Percentiles rank a stretch among this genome's conserved stretches.
Conservation (phyloP, 2,113 vertebrate genomes). For the Antennarius striatus region DNA sequence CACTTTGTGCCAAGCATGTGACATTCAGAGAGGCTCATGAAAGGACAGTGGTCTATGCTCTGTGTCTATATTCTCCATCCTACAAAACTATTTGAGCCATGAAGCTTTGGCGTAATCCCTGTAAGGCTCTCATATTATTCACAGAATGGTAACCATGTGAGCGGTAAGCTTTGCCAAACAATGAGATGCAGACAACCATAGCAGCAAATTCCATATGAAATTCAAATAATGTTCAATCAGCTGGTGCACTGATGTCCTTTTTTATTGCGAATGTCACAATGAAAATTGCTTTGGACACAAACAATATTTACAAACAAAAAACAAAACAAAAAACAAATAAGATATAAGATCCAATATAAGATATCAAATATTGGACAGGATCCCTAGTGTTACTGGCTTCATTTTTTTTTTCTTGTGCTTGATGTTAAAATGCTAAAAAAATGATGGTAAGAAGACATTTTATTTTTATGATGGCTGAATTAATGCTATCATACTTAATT, state of each 20-base stretch:
- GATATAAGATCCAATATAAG: too few relatives aligned
- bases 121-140: conserved; percentile 65
- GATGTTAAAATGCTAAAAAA: too few relatives aligned
- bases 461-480: too few relatives aligned
- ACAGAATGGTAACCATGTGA: conserved; percentile 64
- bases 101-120: conserved; percentile 69
- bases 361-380: too few relatives aligned
- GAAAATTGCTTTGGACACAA: conserved; percentile 11
- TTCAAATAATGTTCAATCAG: conserved; percentile 42
- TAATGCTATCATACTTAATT: too few relatives aligned
- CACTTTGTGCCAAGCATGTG: conserved; percentile 63
- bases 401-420: background rate
- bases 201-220: conserved; percentile 55
- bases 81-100: conserved; percentile 66
- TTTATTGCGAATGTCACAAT: conserved; percentile 21
- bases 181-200: conserved; percentile 51
- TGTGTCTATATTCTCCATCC: conserved; percentile 53
- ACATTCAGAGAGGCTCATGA: conserved; percentile 63
- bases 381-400: background rate
- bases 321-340: conserved; percentile 18
- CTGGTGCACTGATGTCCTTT: conserved; percentile 27
- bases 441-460: too few relatives aligned
- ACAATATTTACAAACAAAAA: background rate
- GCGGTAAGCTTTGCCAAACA: conserved; percentile 63
- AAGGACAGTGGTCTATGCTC: conserved; percentile 61